A percentile compares a stretch with the other conserved stretches of the same genome.
phyloP scores from a whole-genome alignment of 2,888 invertebrate genomes.

The Chironomus riparius region DNA sequence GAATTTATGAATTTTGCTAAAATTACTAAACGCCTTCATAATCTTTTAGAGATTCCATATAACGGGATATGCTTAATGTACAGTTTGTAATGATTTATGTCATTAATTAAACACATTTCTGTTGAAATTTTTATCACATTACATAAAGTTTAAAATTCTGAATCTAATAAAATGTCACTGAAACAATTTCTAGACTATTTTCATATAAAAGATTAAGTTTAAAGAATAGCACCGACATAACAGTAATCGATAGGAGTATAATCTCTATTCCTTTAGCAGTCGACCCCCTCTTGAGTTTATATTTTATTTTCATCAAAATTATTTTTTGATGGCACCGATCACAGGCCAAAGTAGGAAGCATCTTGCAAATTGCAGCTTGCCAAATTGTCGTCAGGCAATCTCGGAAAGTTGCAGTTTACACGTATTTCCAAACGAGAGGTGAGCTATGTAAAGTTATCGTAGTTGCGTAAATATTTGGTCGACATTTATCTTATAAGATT shows the following conservation, averaged over 20 bases:
- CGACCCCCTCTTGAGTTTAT: neutral
- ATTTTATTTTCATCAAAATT: neutral
- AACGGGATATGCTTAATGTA: neutral
- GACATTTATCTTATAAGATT: slow-evolving; percentile 2
- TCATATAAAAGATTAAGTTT: too few relatives aligned
- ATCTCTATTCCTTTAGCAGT: neutral
- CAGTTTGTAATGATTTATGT: too few relatives aligned
- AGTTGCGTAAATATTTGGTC: slow-evolving; percentile 10
- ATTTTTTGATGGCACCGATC: neutral
- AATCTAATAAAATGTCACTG: neutral
- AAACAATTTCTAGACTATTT: neutral
- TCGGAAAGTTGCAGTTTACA: slow-evolving; percentile 6
- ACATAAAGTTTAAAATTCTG: neutral
- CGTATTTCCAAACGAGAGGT: slow-evolving; percentile 27
- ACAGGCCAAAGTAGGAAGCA: slow-evolving; percentile 14
- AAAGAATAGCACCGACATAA: too few relatives aligned
- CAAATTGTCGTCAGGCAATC: slow-evolving; percentile 8
- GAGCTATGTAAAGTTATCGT: neutral
- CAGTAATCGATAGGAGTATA: neutral
- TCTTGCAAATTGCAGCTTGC: slow-evolving; percentile 8
- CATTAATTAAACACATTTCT: too few relatives aligned
- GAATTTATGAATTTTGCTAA: neutral
- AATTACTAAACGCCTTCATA: neutral
- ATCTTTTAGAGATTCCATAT: too few relatives aligned
- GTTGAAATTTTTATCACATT: neutral